Conservation (phyloP, 2,113 vertebrate species). For the Muntiacus reevesi region DNA sequence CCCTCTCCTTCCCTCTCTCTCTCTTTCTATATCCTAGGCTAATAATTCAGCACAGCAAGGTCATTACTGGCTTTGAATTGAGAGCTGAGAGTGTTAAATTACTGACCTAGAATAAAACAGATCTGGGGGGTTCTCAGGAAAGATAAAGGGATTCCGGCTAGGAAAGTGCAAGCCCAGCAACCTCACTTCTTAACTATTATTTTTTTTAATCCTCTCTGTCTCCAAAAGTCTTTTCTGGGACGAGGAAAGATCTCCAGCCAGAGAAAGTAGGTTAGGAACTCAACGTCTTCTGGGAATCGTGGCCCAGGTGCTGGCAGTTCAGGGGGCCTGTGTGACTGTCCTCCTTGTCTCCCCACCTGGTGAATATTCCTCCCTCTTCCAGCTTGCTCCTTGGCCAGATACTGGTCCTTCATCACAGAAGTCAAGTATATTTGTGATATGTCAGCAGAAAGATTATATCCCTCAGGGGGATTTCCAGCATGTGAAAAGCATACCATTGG, state of each 20-base stretch:
- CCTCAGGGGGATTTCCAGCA: background rate
- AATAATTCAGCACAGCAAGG: conserved; percentile 78
- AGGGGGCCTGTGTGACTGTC: background rate
- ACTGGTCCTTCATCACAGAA: background rate
- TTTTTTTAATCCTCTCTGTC: conserved; percentile 74
- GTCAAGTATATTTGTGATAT: background rate
- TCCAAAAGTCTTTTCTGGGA: conserved; percentile 69
- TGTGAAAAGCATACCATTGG: background rate
- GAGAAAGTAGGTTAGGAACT: conserved; percentile 61
- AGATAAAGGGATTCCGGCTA: conserved; percentile 75
- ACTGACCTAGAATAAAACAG: conserved; percentile 79
- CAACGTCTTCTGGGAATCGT: background rate
- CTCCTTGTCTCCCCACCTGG: background rate
- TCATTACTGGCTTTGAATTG: conserved; percentile 81
- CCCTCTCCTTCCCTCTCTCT: background rate
- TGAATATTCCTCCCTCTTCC: background rate
- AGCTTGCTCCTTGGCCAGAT: background rate
- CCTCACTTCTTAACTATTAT: conserved; percentile 70
- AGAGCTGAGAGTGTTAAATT: conserved; percentile 82
- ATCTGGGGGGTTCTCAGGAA: conserved; percentile 70
- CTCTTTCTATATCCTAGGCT: conserved; percentile 67
- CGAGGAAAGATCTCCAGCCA: conserved; percentile 56
- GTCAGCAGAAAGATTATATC: background rate
- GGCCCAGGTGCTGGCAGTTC: background rate
- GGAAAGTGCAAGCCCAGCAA: conserved; percentile 73